Evolutionary conservation across 2,797 vertebrate genomes (phyloP).

Genomic region (Malurus leucopterus): DNA sequence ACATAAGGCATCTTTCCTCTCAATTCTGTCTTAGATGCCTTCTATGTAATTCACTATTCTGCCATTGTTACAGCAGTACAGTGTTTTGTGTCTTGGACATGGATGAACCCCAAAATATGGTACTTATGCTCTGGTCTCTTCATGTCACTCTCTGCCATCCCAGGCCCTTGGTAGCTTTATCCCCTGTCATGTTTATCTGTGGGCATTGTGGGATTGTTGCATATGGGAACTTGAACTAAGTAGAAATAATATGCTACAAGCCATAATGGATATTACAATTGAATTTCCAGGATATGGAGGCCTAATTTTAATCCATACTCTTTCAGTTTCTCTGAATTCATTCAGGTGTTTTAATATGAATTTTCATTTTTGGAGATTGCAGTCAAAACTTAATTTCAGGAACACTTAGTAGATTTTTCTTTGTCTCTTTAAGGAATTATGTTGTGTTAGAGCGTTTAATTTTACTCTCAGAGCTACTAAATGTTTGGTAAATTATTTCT

Average conservation of each 20-base stretch:
- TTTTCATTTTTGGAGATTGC: neutral
- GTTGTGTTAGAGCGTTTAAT: neutral
- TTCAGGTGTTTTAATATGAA: neutral
- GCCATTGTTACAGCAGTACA: neutral
- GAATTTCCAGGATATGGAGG: neutral
- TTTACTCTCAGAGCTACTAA: neutral
- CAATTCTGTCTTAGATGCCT: neutral
- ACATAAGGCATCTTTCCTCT: neutral
- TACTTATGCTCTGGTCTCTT: neutral
- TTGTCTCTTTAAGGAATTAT: neutral
- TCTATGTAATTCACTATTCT: neutral
- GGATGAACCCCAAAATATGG: neutral
- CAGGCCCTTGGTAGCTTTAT: accelerated
- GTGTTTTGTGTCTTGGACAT: neutral
- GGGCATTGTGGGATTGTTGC: neutral
- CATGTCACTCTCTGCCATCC: neutral
- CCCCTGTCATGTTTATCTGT: neutral
- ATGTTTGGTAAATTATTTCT: neutral
- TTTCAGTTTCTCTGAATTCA: neutral
- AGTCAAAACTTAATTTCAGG: neutral
- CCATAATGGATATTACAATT: neutral
- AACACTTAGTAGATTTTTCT: neutral
- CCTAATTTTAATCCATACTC: neutral
- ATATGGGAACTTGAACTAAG: neutral
- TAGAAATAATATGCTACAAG: neutral